phyloP scores from a whole-genome alignment of 2,888 invertebrate genomes.

The Andrena chrysosceles region DNA sequence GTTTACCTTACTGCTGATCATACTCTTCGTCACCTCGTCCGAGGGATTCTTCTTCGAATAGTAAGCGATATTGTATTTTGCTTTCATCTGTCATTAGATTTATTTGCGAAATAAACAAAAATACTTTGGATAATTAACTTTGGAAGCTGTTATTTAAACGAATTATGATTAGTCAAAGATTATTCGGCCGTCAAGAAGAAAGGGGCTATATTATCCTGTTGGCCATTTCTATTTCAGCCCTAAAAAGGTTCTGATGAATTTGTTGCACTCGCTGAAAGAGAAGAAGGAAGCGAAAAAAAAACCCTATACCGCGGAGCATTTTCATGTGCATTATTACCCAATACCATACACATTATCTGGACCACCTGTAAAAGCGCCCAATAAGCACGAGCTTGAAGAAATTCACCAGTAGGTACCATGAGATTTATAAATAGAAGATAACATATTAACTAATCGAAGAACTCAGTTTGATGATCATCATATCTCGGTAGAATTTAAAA shows the following conservation, averaged over 20 bases:
- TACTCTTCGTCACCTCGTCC: slow-evolving; percentile 57
- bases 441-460: too few relatives aligned
- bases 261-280: slow-evolving; percentile 68
- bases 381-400: slow-evolving; percentile 67
- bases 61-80: slow-evolving; percentile 65
- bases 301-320: slow-evolving; percentile 67
- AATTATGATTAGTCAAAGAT: background rate
- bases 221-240: slow-evolving; percentile 67
- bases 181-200: background rate
- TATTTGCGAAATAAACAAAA: background rate
- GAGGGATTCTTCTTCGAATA: slow-evolving; percentile 76
- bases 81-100: background rate
- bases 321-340: slow-evolving; percentile 77
- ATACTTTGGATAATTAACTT: too few relatives aligned
- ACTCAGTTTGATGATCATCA: too few relatives aligned
- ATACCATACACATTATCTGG: slow-evolving; percentile 48
- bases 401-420: slow-evolving; percentile 67
- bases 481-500: too few relatives aligned
- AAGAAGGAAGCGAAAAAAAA: slow-evolving; percentile 68
- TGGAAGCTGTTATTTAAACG: too few relatives aligned
- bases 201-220: background rate
- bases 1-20: slow-evolving; percentile 56
- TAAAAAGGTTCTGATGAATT: slow-evolving; percentile 68
- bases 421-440: background rate
- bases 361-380: slow-evolving; percentile 64